phyloP scores from a whole-genome alignment of 2,113 vertebrate species.

The Lasiurus cinereus region DNA sequence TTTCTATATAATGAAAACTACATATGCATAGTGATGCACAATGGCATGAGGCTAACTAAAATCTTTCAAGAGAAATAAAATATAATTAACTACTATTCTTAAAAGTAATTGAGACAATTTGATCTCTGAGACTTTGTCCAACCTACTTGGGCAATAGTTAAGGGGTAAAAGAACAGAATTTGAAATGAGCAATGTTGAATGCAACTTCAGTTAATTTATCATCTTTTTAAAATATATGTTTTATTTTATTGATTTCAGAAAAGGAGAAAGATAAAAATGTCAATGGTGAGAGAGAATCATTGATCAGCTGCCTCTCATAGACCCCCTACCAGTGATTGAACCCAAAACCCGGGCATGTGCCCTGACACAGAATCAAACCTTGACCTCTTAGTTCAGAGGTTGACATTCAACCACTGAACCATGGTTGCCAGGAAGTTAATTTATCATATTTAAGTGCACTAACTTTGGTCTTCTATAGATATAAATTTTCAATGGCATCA shows the following conservation, averaged over 20 bases:
- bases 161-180: not conserved
- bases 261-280: too few species aligned
- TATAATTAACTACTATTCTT: accelerated
- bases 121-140: not conserved
- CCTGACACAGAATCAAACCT: too few species aligned
- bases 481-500: not conserved
- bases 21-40: not conserved
- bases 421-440: too few species aligned
- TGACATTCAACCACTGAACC: too few species aligned
- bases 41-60: not conserved
- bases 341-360: too few species aligned
- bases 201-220: not conserved
- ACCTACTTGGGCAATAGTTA: not conserved
- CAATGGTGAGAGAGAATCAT: too few species aligned
- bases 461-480: not conserved
- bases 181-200: not conserved
- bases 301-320: too few species aligned
- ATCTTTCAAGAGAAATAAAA: conserved; percentile 3
- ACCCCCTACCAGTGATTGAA: too few species aligned
- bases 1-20: not conserved
- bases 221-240: too few species aligned
- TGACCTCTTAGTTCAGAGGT: too few species aligned
- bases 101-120: not conserved
- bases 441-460: not conserved
- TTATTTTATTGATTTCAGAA: too few species aligned